Base-by-base conservation (phyloP, 2,113 vertebrate species). In the Oceanites oceanicus region DNA sequence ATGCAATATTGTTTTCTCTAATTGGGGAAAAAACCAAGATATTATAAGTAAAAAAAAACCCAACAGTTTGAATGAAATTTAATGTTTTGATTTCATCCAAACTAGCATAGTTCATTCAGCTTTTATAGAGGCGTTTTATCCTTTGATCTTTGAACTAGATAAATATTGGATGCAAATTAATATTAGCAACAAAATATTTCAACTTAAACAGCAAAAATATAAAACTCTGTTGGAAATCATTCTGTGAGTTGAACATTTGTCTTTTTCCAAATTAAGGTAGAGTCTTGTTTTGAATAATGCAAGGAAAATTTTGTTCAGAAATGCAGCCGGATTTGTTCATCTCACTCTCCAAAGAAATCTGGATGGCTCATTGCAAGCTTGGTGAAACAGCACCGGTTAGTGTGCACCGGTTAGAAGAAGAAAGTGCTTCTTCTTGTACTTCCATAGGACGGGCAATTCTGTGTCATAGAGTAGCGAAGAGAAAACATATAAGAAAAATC, bases 401-500 rank as follows among this genome's bases (percentile, higher is more conserved):
- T n/a, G n/a, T n/a, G n/a, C n/a, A n/a, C n/a, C n/a, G n/a, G n/a
- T n/a, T n/a, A n/a, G n/a, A n/a, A n/a, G n/a, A n/a, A n/a, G 10
- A 56, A 86, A 78, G 21, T 32, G 11, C 18, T 86, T 7, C 25
- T 91, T 53, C n/a, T 49, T 49, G 10, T 65, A 9, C 50, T 84
- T 67, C 42, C 6, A n/a, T 15, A 47, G 12, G 29, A 26, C 14
- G 76, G 30, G 13, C 6, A 47, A 16, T 20, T 56, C 68, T 44
- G 26, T 71, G 73, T 65, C 71, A 75, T 6, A 65, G 23, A 65
- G 18, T 15, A 65, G 21, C 23, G 59, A 80, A 93, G 27, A 82
- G 38, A 93, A 82, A 93, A 47, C 12, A 40, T 56, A 10, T 4
- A 93, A 94, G 78, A 96, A 94, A 92, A 88, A 90, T 88, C 82